Conservation (phyloP, 2,888 invertebrate genomes). For the Ceramica pisi region DNA sequence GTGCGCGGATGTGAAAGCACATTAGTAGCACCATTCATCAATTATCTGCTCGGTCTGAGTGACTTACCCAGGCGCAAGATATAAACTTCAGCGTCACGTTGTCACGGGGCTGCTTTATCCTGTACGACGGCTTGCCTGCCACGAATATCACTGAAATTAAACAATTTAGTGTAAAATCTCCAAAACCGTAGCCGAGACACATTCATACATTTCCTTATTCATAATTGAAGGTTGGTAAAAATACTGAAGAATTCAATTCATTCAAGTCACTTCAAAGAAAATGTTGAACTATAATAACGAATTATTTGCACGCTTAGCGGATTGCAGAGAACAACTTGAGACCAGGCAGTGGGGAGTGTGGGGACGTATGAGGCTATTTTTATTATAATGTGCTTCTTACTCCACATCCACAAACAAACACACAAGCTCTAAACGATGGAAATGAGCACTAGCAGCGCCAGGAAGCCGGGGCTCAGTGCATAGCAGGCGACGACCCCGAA, state of each 20-base stretch:
- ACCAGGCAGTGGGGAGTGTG: background rate
- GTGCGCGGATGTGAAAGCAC: background rate
- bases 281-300: no score
- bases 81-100: constrained; percentile 94
- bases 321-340: background rate
- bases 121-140: constrained; percentile 93
- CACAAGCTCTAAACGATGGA: constrained; percentile 89
- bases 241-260: no score
- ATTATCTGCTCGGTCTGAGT: constrained; percentile 7
- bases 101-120: constrained; percentile 93
- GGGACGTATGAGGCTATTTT: background rate
- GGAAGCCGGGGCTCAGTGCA: constrained; percentile 94
- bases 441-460: constrained; percentile 93
- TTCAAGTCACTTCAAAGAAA: no score
- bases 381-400: background rate
- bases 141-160: constrained; percentile 92
- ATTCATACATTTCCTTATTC: background rate
- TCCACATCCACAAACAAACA: background rate
- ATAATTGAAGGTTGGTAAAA: background rate
- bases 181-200: background rate
- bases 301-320: background rate
- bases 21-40: constrained; percentile 20
- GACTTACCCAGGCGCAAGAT: constrained; percentile 93
- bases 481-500: constrained; percentile 93
- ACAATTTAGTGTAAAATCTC: constrained; percentile 13